A percentile compares a stretch with the other conserved stretches of the same genome.
Conservation (phyloP, 2,797 vertebrate genomes). For the Meda fulgida region DNA sequence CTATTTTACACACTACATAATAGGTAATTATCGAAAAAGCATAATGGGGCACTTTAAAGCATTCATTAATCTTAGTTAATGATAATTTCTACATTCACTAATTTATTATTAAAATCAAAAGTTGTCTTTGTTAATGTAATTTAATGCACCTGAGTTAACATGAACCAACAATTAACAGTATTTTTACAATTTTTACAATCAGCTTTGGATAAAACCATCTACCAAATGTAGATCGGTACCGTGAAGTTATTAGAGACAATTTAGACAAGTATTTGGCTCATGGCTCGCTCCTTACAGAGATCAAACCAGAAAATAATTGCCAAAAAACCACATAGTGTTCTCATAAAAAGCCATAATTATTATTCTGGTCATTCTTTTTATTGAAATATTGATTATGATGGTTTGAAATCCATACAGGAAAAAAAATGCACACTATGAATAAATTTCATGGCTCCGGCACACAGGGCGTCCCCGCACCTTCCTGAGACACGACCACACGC, state of each 20-base stretch:
- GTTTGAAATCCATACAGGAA: background rate
- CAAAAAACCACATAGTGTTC: background rate
- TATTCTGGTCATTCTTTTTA: background rate
- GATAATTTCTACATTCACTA: too few relatives aligned
- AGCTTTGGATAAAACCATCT: background rate
- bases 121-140: too few relatives aligned
- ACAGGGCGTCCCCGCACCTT: constrained; percentile 3
- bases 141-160: too few relatives aligned
- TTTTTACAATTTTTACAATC: too few relatives aligned
- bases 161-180: too few relatives aligned
- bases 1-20: too few relatives aligned
- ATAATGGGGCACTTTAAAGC: too few relatives aligned
- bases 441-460: constrained; percentile 10
- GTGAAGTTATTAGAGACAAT: too few relatives aligned
- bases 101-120: too few relatives aligned
- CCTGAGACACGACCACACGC: background rate
- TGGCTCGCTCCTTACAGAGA: background rate
- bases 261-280: background rate
- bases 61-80: too few relatives aligned
- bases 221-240: background rate
- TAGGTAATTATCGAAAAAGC: too few relatives aligned
- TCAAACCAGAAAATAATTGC: background rate
- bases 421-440: constrained; percentile 1
- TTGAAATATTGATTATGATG: constrained; percentile 14
- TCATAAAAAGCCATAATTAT: background rate